A percentile compares a stretch with the other conserved stretches of the same genome.
These are phyloP conservation scores for Tragelaphus buxtoni DNA, from an alignment of 2,113 vertebrate species.

Conservation along the genomic window DNA sequence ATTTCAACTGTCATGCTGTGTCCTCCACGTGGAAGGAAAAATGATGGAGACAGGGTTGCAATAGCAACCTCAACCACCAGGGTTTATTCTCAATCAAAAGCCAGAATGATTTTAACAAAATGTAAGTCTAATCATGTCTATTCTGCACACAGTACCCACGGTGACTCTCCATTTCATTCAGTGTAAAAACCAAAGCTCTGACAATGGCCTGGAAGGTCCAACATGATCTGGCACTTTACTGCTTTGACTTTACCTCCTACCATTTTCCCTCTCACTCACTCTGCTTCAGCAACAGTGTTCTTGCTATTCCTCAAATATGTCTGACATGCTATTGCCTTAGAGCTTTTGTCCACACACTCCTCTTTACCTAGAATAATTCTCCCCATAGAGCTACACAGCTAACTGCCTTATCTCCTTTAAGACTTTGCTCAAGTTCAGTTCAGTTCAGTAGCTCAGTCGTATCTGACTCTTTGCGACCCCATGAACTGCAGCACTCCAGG, in stretches of 20 bases:
- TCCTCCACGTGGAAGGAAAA: not conserved
- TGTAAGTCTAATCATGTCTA: not conserved
- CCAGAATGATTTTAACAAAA: not conserved
- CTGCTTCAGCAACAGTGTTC: not conserved
- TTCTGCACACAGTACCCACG: not conserved
- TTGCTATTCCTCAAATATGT: not conserved
- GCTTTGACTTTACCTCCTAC: not conserved
- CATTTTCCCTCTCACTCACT: not conserved
- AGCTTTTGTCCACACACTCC: not conserved
- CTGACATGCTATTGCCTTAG: not conserved
- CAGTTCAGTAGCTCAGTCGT: too few species aligned
- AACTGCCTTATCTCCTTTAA: not conserved
- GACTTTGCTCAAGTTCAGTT: not conserved
- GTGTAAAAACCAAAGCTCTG: not conserved
- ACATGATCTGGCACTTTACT: not conserved
- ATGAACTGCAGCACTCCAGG: too few species aligned
- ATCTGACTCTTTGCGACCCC: too few species aligned
- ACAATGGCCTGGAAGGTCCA: not conserved
- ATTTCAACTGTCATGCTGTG: not conserved
- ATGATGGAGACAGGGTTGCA: not conserved
- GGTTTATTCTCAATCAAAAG: not conserved
- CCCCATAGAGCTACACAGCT: not conserved
- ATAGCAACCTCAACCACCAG: not conserved
- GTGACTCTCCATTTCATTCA: not conserved
- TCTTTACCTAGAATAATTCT: not conserved